These are phyloP conservation scores for Microctenopoma stevenorrisi DNA, from an alignment of 2,797 vertebrate species.

Conservation along the genomic window DNA sequence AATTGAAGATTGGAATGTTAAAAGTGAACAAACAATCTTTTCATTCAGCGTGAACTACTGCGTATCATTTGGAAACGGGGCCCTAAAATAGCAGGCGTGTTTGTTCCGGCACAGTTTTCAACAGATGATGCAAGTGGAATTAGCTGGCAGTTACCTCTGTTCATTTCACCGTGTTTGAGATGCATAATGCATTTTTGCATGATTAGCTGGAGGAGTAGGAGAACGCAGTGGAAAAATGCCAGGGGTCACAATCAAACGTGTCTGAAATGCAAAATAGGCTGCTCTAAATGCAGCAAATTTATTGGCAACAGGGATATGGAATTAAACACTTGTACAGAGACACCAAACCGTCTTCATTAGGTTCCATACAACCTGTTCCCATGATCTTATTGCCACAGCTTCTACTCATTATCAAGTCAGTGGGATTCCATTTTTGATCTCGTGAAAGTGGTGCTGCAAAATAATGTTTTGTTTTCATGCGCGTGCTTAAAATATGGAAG, in stretches of 20 bases:
- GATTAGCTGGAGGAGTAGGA: constrained; percentile 18
- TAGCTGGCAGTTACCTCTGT: constrained; percentile 22
- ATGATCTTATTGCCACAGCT: constrained; percentile 7
- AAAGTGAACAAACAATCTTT: constrained; percentile 27
- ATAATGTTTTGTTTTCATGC: neutral
- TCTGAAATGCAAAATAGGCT: constrained; percentile 49
- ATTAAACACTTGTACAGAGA: constrained; percentile 21
- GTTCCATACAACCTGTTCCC: constrained; percentile 30
- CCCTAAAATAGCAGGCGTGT: constrained; percentile 14
- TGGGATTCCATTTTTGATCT: neutral
- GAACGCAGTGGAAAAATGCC: constrained; percentile 30
- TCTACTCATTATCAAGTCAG: constrained; percentile 18
- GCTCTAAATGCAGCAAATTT: constrained; percentile 28
- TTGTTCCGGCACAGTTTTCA: constrained; percentile 22
- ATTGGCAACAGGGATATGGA: constrained; percentile 15
- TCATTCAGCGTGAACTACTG: constrained; percentile 6
- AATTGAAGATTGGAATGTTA: constrained; percentile 3
- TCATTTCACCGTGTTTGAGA: constrained; percentile 39
- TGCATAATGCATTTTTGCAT: constrained; percentile 23
- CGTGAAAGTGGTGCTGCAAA: neutral
- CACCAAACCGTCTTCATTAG: constrained; percentile 28
- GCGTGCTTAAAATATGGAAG: neutral
- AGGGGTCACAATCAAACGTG: constrained; percentile 32
- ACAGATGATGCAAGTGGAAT: constrained; percentile 33
- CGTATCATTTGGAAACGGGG: neutral